Conservation (phyloP, 2,888 invertebrate genomes). For the Cheilosia variabilis region DNA sequence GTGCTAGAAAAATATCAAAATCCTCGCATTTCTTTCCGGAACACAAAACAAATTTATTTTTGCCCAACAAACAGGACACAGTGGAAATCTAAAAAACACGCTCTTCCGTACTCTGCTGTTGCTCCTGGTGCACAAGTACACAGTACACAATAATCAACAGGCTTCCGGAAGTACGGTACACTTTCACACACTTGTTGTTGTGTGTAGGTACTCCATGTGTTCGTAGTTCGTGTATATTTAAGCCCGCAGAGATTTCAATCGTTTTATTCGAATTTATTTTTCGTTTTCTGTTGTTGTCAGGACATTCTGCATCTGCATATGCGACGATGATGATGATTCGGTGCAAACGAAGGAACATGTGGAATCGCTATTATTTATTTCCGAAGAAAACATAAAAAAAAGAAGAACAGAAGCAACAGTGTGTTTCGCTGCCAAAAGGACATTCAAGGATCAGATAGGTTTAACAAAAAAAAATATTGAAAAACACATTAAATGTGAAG, state of each 20-base stretch:
- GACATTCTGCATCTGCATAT: conserved; percentile 67
- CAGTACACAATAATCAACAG: conserved; percentile 57
- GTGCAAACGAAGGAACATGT: conserved; percentile 51
- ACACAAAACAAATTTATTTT: conserved; percentile 54
- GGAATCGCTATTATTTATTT: conserved; percentile 51
- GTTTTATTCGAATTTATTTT: neutral
- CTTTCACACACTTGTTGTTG: conserved; percentile 64
- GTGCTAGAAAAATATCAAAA: conserved; percentile 45
- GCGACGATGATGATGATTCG: conserved; percentile 25
- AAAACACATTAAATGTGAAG: conserved; percentile 55
- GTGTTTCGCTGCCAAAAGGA: conserved; percentile 61
- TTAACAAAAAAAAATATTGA: conserved; percentile 20
- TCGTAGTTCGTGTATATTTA: neutral
- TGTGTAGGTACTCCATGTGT: conserved; percentile 30
- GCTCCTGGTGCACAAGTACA: conserved; percentile 39
- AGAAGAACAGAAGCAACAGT: conserved; percentile 59
- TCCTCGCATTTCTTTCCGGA: conserved; percentile 66
- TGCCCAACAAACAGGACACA: conserved; percentile 53
- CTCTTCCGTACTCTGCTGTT: conserved; percentile 20
- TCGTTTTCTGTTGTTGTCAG: conserved; percentile 28
- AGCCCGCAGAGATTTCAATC: conserved; percentile 60
- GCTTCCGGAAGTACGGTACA: conserved; percentile 67
- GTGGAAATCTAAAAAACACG: conserved; percentile 22
- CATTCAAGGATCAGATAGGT: conserved; percentile 37
- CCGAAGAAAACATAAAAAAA: neutral